Percentiles rank a stretch among this genome's conserved stretches.
Conservation (phyloP, 2,888 invertebrate species). For the Rotaria macrura region DNA sequence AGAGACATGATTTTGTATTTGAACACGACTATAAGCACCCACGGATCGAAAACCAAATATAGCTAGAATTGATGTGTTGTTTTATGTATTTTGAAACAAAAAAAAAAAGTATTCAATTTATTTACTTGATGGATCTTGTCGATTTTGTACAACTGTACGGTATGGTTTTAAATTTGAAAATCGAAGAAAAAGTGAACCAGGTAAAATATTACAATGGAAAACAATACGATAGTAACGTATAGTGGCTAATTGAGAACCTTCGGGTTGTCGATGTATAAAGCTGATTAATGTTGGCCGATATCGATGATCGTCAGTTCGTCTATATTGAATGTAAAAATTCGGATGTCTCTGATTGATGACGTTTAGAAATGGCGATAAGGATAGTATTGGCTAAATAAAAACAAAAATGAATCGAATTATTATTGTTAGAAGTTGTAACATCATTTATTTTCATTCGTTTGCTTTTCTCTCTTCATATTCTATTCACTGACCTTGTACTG, state of each 20-base stretch:
- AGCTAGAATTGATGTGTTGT: background rate
- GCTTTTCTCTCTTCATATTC: background rate
- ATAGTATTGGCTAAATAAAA: background rate
- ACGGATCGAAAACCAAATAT: background rate
- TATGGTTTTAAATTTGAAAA: background rate
- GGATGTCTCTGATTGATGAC: background rate
- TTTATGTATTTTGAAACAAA: background rate
- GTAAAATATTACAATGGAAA: slow-evolving; percentile 12
- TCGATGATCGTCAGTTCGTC: background rate
- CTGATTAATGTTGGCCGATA: background rate
- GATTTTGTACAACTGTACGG: background rate
- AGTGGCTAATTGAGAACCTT: background rate
- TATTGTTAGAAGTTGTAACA: background rate
- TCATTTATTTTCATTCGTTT: background rate
- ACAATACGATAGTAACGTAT: slow-evolving; percentile 16
- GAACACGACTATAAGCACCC: slow-evolving; percentile 15
- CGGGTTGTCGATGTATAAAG: background rate
- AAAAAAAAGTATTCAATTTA: too few species aligned
- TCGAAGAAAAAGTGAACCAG: background rate
- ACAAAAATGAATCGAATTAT: background rate
- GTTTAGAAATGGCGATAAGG: background rate
- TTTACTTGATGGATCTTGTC: slow-evolving; percentile 1
- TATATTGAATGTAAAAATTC: background rate
- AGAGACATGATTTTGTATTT: background rate
- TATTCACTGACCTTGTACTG: background rate